Conservation (phyloP, 2,113 vertebrate species). For the Rissa tridactyla region DNA sequence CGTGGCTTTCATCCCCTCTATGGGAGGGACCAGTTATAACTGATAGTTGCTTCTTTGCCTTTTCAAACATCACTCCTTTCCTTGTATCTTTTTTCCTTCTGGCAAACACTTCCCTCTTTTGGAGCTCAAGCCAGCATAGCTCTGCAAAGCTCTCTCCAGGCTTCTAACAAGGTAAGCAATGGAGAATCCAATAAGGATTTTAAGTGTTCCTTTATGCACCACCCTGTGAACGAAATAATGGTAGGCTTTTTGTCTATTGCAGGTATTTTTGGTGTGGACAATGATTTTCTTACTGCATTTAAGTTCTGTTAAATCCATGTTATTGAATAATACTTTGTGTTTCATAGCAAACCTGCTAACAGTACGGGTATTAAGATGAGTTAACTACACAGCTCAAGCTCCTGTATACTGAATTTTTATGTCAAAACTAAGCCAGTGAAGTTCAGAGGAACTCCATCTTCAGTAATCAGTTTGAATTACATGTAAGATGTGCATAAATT, state of each 20-base stretch:
- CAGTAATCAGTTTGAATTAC: background rate
- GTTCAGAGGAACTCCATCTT: background rate
- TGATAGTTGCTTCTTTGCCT: constrained; percentile 58
- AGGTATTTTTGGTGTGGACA: background rate
- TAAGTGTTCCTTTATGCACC: constrained; percentile 7
- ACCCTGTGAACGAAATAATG: background rate
- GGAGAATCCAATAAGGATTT: constrained; percentile 35
- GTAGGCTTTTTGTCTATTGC: background rate
- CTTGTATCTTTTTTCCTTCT: constrained; percentile 65
- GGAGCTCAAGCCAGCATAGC: constrained; percentile 67
- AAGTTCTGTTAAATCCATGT: background rate
- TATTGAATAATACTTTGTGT: background rate
- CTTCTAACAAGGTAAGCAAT: constrained; percentile 62
- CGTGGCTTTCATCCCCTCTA: constrained; percentile 22
- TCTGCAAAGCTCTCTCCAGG: constrained; percentile 61
- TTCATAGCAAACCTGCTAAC: background rate
- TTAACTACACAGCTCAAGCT: background rate
- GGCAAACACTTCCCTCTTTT: constrained; percentile 60
- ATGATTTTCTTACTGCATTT: background rate
- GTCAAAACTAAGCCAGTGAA: background rate
- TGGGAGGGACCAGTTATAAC: constrained; percentile 29
- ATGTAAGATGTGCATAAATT: background rate
- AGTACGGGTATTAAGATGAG: background rate
- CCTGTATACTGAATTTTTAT: background rate
- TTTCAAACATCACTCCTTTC: constrained; percentile 65